These are phyloP conservation scores for Ciconia stormi DNA, from an alignment of 2,113 vertebrate species.

Conservation along the genomic window DNA sequence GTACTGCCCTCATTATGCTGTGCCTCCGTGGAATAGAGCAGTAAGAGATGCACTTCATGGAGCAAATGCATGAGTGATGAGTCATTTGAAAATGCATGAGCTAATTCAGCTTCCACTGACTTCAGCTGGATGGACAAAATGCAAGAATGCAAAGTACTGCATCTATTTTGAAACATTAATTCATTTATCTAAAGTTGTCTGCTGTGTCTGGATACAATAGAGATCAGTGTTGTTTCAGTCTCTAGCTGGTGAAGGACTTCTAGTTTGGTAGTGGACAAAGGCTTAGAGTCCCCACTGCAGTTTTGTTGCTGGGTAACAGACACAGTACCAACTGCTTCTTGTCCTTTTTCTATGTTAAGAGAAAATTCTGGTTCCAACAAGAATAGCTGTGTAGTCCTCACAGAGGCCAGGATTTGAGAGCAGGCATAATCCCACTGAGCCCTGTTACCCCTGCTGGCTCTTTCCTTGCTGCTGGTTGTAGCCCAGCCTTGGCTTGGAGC, in stretches of 20 bases:
- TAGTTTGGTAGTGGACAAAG: not conserved
- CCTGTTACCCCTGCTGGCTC: not conserved
- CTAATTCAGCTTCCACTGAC: not conserved
- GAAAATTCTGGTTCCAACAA: not conserved
- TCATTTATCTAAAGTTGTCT: not conserved
- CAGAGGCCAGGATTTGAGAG: not conserved
- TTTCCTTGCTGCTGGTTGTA: not conserved
- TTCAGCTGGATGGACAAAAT: not conserved
- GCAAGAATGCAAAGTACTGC: not conserved
- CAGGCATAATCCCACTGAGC: not conserved
- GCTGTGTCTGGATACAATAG: not conserved
- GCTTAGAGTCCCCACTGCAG: not conserved
- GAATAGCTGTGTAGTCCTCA: not conserved
- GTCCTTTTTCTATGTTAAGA: not conserved
- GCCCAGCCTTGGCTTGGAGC: not conserved
- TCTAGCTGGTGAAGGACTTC: not conserved
- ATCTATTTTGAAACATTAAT: not conserved
- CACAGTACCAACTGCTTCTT: not conserved
- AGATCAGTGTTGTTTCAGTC: not conserved
- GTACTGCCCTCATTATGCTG: not conserved
- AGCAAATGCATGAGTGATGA: not conserved
- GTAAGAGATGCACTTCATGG: not conserved
- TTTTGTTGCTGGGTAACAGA: not conserved
- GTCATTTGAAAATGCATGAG: not conserved
- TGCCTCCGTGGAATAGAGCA: not conserved